Base-by-base conservation (phyloP, 2,797 vertebrate species). In the Argya squamiceps region DNA sequence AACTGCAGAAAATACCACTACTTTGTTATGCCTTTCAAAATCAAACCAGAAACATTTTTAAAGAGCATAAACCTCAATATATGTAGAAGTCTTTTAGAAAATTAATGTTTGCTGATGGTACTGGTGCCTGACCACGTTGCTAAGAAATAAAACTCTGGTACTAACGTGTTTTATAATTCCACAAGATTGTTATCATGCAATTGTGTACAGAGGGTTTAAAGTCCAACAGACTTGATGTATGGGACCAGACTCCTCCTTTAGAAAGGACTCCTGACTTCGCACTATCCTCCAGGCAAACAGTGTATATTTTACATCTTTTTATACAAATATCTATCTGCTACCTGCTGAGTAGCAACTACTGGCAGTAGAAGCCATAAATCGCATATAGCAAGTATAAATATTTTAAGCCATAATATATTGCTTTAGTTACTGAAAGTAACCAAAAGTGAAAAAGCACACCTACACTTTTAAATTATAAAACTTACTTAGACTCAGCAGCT, bases 161-260 rank as follows among this genome's bases (percentile, higher is more conserved):
- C 88, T 78, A 97, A 96, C 44, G 77, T 84, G 94, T 94, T 97
- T 95, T 96, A 97, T 92, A 97, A 92, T 97, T 96, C 85, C 79
- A 89, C 92, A 82, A 97, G 97, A 97, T 93, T 92, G 89, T 93
- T 97, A 97, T 96, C 97, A 84, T 4, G 1, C 63, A 76, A 77
- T 77, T 97, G 91, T 94, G 94, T 97, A 82, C 95, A 79, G 64
- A 94, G 59, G 53, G 97, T 95, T 93, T 94, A 97, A 97, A 97
- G 97, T 97, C 95, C 96, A 96, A 88, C 49, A 90, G 44, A 81
- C 39, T 76, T 76, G 71, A 86, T 94, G 91, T 78, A 93, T 64
- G 60, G 71, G 32, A 92, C 52, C 67, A 94, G 86, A 46, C 44
- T 89, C 59, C 84, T 89, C 88, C 79, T 93, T 82, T 55, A 84